phyloP scores from a whole-genome alignment of 2,113 vertebrate genomes.

The Pelobates fuscus region DNA sequence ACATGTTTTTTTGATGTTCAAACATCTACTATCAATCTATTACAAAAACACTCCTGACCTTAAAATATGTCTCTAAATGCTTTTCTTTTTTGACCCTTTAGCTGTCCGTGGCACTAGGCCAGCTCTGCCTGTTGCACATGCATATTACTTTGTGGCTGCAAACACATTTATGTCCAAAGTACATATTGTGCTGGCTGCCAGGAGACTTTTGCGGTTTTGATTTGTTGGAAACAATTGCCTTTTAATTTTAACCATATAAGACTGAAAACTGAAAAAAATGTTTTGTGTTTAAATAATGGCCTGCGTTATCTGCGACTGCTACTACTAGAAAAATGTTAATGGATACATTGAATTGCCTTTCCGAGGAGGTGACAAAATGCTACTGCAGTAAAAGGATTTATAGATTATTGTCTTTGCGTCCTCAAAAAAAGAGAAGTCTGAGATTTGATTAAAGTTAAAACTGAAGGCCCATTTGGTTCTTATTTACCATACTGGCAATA shows the following conservation, averaged over 20 bases:
- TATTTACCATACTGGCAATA: too few species aligned
- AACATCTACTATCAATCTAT: background rate
- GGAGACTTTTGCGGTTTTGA: constrained; percentile 55
- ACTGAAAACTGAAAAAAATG: background rate
- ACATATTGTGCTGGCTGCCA: constrained; percentile 59
- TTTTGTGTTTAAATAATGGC: constrained; percentile 48
- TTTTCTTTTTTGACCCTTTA: constrained; percentile 46
- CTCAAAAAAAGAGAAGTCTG: too few species aligned
- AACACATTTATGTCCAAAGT: constrained; percentile 58
- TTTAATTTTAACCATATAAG: constrained; percentile 53
- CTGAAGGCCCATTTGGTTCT: too few species aligned
- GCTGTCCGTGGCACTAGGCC: constrained; percentile 63
- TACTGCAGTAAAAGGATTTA: too few species aligned
- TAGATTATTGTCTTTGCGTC: too few species aligned
- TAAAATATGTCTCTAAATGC: constrained; percentile 47
- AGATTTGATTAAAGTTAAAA: too few species aligned
- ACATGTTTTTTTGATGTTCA: background rate
- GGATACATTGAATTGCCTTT: too few species aligned
- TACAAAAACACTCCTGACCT: constrained; percentile 35
- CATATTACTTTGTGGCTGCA: constrained; percentile 61
- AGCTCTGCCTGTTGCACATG: constrained; percentile 64
- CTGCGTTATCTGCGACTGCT: constrained; percentile 30
- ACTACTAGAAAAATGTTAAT: too few species aligned
- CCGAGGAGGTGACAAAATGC: too few species aligned
- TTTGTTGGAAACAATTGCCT: constrained; percentile 60